Conservation (phyloP, 1,140 invertebrate species). For the Drosophila persimilis region DNA sequence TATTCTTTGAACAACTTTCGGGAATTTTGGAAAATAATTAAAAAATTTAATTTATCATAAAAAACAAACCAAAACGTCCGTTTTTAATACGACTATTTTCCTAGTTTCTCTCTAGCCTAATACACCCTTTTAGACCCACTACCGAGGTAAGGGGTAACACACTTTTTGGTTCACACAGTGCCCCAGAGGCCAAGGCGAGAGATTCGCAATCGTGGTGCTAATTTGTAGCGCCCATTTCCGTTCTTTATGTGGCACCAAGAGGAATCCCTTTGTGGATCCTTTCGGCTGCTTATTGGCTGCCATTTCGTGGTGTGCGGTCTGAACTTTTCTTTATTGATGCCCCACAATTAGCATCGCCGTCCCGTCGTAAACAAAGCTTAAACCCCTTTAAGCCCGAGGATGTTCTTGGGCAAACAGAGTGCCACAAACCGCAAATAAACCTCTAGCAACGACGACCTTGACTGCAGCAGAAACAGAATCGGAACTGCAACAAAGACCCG, state of each 20-base stretch:
- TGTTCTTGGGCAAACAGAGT: slow-evolving; percentile 48
- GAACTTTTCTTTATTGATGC: slow-evolving; percentile 60
- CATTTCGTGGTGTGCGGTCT: slow-evolving; percentile 53
- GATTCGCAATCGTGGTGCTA: slow-evolving; percentile 53
- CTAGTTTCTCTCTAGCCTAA: not conserved
- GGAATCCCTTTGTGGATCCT: slow-evolving; percentile 21
- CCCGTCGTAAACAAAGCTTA: slow-evolving; percentile 66
- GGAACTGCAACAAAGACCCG: too few relatives aligned
- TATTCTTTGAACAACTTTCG: too few relatives aligned
- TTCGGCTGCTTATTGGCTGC: slow-evolving; percentile 2
- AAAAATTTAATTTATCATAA: not conserved
- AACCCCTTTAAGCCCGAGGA: slow-evolving; percentile 38
- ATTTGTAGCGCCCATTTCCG: slow-evolving; percentile 75
- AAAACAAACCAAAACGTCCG: too few relatives aligned
- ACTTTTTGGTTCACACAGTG: slow-evolving; percentile 54
- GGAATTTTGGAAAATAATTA: too few relatives aligned
- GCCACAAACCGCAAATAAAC: slow-evolving; percentile 64
- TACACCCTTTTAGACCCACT: not conserved
- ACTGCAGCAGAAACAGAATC: slow-evolving; percentile 27
- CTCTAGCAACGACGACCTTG: slow-evolving; percentile 46
- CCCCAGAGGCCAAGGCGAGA: slow-evolving; percentile 18
- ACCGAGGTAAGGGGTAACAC: slow-evolving; percentile 9
- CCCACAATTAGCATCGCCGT: slow-evolving; percentile 62
- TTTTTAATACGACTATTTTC: too few relatives aligned
- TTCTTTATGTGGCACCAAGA: slow-evolving; percentile 53